phyloP scores from a whole-genome alignment of 1,140 invertebrate genomes.

The Scaptomyza hsui region DNA sequence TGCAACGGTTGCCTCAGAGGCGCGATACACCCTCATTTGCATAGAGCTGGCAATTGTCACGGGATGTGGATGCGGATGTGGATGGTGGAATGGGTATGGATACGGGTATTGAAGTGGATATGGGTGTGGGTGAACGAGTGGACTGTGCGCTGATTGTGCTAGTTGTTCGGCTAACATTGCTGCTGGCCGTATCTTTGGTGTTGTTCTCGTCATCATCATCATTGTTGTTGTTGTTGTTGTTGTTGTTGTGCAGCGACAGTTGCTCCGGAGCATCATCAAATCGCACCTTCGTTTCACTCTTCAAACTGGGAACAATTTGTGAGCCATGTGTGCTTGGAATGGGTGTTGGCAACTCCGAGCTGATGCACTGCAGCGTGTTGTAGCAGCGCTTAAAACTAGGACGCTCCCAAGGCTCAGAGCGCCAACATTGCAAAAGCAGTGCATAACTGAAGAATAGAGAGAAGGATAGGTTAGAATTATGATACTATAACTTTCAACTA shows the following conservation, averaged over 20 bases:
- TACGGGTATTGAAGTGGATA: neutral
- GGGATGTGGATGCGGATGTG: neutral
- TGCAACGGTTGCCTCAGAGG: slow-evolving; percentile 35
- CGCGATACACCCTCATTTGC: slow-evolving; percentile 72
- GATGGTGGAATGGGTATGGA: neutral
- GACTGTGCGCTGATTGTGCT: neutral
- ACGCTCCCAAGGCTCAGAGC: slow-evolving; percentile 88
- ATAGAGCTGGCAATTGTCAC: slow-evolving; percentile 50
- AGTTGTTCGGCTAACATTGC: neutral
- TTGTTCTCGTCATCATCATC: neutral
- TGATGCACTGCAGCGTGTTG: slow-evolving; percentile 85
- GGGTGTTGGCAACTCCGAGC: slow-evolving; percentile 55
- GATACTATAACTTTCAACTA: too few species aligned
- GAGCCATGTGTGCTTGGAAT: slow-evolving; percentile 22
- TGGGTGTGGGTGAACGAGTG: neutral
- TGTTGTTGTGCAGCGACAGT: slow-evolving; percentile 29
- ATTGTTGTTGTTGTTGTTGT: slow-evolving; percentile 20
- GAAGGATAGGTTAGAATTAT: slow-evolving; percentile 13
- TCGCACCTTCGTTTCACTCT: slow-evolving; percentile 42
- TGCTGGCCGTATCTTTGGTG: slow-evolving; percentile 13
- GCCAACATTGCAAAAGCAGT: slow-evolving; percentile 92
- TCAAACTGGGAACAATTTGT: slow-evolving; percentile 1
- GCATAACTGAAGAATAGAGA: slow-evolving; percentile 87
- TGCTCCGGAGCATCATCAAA: slow-evolving; percentile 43
- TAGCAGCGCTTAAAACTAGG: slow-evolving; percentile 92